These are phyloP conservation scores for Ormyrus pomaceus DNA, from an alignment of 2,888 invertebrate species.

Conservation along the genomic window DNA sequence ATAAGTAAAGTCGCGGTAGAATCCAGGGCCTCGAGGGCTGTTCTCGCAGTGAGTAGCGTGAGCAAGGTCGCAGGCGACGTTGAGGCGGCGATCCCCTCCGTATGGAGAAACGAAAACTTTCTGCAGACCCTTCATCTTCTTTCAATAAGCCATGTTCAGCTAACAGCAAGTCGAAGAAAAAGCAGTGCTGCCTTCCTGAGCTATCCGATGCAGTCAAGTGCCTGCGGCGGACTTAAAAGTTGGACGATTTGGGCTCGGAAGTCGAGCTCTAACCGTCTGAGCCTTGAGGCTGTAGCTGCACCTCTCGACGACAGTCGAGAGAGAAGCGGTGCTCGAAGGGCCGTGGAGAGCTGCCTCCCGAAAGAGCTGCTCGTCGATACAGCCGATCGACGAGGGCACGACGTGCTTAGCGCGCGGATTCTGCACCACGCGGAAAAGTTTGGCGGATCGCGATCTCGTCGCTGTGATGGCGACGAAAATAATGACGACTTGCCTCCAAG, in stretches of 20 bases:
- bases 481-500: slow-evolving; percentile 17
- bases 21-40: slow-evolving; percentile 21
- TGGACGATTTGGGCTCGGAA: too few species aligned
- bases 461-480: slow-evolving; percentile 83
- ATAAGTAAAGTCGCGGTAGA: slow-evolving; percentile 69
- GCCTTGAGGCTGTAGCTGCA: too few species aligned
- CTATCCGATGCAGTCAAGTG: too few species aligned
- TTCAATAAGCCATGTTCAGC: slow-evolving; percentile 87
- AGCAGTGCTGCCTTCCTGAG: too few species aligned
- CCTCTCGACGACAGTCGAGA: background rate
- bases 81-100: slow-evolving; percentile 79
- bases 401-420: slow-evolving; percentile 37
- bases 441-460: slow-evolving; percentile 76
- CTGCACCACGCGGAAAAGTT: slow-evolving; percentile 57
- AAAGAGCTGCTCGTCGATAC: slow-evolving; percentile 71
- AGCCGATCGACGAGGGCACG: slow-evolving; percentile 78
- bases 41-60: background rate
- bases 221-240: too few species aligned
- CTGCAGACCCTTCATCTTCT: slow-evolving; percentile 85
- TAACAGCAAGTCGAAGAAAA: too few species aligned
- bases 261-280: too few species aligned
- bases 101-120: slow-evolving; percentile 83
- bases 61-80: slow-evolving; percentile 7
- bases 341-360: slow-evolving; percentile 6
- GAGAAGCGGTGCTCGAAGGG: background rate